Percentiles rank a stretch among this genome's conserved stretches.
Conservation (phyloP, 1,140 invertebrate species). For the Anastrepha obliqua region DNA sequence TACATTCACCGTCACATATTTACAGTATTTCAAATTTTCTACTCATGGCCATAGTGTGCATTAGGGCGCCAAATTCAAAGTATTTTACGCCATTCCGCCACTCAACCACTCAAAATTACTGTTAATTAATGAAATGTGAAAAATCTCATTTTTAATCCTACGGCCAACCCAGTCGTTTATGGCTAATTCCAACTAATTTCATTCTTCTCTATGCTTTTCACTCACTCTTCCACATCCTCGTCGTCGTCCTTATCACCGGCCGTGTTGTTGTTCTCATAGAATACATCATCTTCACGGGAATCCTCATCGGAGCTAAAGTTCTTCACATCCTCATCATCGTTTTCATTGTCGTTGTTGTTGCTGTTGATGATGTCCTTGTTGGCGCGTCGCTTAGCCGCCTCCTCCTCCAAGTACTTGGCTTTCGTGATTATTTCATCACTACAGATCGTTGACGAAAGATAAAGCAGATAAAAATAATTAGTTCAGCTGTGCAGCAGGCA, state of each 20-base stretch:
- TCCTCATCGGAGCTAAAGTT: conserved; percentile 72
- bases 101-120: not conserved
- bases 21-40: not conserved
- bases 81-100: not conserved
- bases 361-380: conserved; percentile 58
- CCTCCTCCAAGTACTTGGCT: conserved; percentile 78
- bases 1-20: not conserved
- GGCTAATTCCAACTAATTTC: conserved; percentile 7
- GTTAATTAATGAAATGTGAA: conserved; percentile 45
- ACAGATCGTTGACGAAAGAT: conserved; percentile 56
- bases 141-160: conserved; percentile 11
- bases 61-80: not conserved
- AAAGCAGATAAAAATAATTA: conserved; percentile 41
- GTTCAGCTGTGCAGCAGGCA: not conserved
- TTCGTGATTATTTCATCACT: conserved; percentile 83
- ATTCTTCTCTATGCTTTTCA: conserved; percentile 50
- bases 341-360: conserved; percentile 66
- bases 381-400: conserved; percentile 73
- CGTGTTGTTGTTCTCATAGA: conserved; percentile 78
- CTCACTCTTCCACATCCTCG: conserved; percentile 75
- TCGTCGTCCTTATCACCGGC: conserved; percentile 77
- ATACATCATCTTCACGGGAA: conserved; percentile 82
- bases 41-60: not conserved
- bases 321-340: conserved; percentile 66
- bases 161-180: conserved; percentile 7